Base-by-base conservation (phyloP, 2,113 vertebrate genomes). In the Suncus etruscus region DNA sequence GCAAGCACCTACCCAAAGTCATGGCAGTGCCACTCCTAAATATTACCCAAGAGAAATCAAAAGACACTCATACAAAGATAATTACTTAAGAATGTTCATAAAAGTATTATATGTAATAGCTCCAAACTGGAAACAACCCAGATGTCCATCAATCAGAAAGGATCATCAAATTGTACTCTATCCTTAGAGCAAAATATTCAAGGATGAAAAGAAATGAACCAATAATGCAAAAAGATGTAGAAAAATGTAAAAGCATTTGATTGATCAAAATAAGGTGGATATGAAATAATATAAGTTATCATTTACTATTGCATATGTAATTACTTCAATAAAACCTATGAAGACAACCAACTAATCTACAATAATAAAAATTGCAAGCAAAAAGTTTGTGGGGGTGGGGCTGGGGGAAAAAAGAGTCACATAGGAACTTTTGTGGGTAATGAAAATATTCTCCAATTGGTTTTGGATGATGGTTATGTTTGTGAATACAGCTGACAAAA, bases 41-140 rank as follows among this genome's bases (percentile, higher is more conserved):
- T 39, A 66, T 83, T 87, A 66, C 50, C 32, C 63, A 69, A 88
- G 76, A 81, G 68, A 83, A 86, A 93, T 27, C 9, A 61, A 70
- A 87, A 92, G 45, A 65, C 39, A 32, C 10, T 15, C 63, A 51
- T 85, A 80, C 72, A 80, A 68, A 91, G 86, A 63, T 86, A 86
- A 83, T 61, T 24, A 65, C 25, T n/a, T 18, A 77, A 83, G 74
- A 79, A 75, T 92, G 58, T 89, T 89, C 48, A 9, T 31, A 79
- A 39, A n/a, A 74, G 39, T 47, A 15, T 73, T 39, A n/a, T 24
- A 92, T 32, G 32, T 47, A 86, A 45, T 29, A 81, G 27, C 32
- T 86, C 50, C 65, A 88, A 80, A 81, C 0, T 83, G 68, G 48
- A 86, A 84, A n/a, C 3, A 68, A 16, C 10, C 25, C n/a, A 69